Evolutionary conservation across 2,113 vertebrate genomes (phyloP).

Genomic region (Pedionomus torquatus): DNA sequence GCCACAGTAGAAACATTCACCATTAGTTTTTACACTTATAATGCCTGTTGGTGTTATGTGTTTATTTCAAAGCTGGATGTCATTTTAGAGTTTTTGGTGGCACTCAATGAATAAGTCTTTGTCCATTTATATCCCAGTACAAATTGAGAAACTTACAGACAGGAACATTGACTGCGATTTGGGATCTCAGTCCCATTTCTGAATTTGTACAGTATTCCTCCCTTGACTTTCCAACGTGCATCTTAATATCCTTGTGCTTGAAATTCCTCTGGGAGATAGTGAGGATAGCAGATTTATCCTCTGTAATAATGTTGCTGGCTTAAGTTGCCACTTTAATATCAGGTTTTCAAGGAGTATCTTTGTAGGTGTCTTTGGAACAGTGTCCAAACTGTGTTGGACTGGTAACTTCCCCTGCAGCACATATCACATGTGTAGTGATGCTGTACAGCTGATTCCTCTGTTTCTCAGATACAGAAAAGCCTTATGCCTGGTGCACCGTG

Average conservation of each 20-base stretch:
- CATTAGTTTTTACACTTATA: background rate
- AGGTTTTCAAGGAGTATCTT: background rate
- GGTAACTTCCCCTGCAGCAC: background rate
- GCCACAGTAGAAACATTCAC: background rate
- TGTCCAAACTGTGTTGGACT: background rate
- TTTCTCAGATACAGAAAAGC: background rate
- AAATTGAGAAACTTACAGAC: background rate
- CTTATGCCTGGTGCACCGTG: background rate
- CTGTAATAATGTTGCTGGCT: background rate
- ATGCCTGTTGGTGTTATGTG: background rate
- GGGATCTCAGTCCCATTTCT: background rate
- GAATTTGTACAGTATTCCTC: background rate
- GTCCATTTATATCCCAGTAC: background rate
- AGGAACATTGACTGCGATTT: background rate
- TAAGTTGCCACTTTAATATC: background rate
- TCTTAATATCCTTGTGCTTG: background rate
- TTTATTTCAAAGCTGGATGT: background rate
- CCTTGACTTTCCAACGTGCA: background rate
- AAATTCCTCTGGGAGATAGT: background rate
- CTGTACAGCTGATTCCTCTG: background rate
- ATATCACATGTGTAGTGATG: accelerated
- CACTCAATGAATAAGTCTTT: background rate
- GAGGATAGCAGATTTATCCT: background rate
- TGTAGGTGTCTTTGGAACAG: background rate
- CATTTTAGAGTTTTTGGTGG: background rate